Conservation (phyloP, 2,888 invertebrate species). For the Lagria hirta region DNA sequence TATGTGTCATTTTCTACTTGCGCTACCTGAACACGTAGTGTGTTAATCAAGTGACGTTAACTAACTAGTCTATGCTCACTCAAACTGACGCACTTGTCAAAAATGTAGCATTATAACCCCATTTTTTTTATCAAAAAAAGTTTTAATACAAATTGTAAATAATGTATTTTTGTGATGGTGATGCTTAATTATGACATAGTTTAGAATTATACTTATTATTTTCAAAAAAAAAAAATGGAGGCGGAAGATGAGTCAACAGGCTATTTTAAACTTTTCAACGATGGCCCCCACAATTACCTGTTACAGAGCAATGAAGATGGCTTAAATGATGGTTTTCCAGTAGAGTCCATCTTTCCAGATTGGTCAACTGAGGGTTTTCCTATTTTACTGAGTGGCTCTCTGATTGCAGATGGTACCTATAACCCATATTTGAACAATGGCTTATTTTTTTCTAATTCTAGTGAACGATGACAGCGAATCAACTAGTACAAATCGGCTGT, state of each 20-base stretch:
- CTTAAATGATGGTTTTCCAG: slow-evolving; percentile 40
- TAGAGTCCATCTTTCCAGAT: slow-evolving; percentile 44
- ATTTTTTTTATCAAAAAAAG: too few species aligned
- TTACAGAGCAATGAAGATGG: slow-evolving; percentile 42
- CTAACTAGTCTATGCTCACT: too few species aligned
- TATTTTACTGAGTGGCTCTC: slow-evolving; percentile 41
- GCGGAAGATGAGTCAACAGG: slow-evolving; percentile 43
- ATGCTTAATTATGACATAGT: too few species aligned
- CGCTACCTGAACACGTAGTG: too few species aligned
- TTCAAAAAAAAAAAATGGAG: slow-evolving; percentile 33
- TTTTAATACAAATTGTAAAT: too few species aligned
- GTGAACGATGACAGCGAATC: slow-evolving; percentile 13
- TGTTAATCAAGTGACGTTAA: too few species aligned
- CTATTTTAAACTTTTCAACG: slow-evolving; percentile 46
- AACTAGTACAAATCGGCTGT: slow-evolving; percentile 9
- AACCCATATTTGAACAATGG: background rate
- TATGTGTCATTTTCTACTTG: too few species aligned
- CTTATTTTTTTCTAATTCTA: slow-evolving; percentile 1
- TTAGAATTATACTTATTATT: too few species aligned
- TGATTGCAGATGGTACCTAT: slow-evolving; percentile 37
- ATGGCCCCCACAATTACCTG: slow-evolving; percentile 42
- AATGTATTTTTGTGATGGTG: too few species aligned
- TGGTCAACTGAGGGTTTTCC: slow-evolving; percentile 47
- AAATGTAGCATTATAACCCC: too few species aligned
- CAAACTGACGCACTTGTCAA: too few species aligned